Evolutionary conservation across 2,888 invertebrate genomes (phyloP).

Genomic region (Anoplius nigerrimus): DNA sequence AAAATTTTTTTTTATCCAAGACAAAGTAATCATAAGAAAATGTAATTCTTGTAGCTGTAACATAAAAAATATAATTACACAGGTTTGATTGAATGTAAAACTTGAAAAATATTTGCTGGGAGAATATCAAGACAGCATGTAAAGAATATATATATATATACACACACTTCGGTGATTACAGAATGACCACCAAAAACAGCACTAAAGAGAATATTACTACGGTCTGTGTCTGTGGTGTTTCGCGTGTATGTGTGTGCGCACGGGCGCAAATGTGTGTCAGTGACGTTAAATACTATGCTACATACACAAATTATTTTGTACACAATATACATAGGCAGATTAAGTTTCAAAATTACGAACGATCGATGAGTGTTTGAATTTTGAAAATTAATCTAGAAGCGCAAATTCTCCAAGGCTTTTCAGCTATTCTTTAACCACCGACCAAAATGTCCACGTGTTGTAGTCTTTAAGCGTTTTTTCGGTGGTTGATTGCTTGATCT

Average conservation of each 20-base stretch:
- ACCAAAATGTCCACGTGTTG: slow-evolving; percentile 61
- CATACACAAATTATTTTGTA: slow-evolving; percentile 71
- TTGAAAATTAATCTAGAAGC: slow-evolving; percentile 42
- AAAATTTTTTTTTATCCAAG: not conserved
- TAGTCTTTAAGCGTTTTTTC: slow-evolving; percentile 64
- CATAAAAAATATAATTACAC: not conserved
- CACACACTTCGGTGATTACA: slow-evolving; percentile 43
- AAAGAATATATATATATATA: not conserved
- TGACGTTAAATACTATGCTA: slow-evolving; percentile 71
- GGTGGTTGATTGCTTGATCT: slow-evolving; percentile 62
- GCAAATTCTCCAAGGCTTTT: slow-evolving; percentile 43
- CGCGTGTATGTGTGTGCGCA: too few species aligned
- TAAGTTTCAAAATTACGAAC: slow-evolving; percentile 55
- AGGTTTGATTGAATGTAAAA: slow-evolving; percentile 24
- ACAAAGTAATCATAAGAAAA: slow-evolving; percentile 8
- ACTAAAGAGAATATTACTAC: slow-evolving; percentile 59
- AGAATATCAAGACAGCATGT: slow-evolving; percentile 49
- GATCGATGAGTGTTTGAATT: slow-evolving; percentile 31
- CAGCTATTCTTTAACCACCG: slow-evolving; percentile 71
- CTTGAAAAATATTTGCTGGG: slow-evolving; percentile 35
- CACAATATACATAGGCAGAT: slow-evolving; percentile 65
- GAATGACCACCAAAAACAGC: slow-evolving; percentile 34
- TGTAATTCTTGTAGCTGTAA: not conserved
- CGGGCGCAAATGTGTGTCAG: slow-evolving; percentile 34
- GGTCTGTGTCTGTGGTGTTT: slow-evolving; percentile 33